Evolutionary conservation across 2,113 vertebrate species (phyloP).

Genomic region (Mormoops blainvillei): DNA sequence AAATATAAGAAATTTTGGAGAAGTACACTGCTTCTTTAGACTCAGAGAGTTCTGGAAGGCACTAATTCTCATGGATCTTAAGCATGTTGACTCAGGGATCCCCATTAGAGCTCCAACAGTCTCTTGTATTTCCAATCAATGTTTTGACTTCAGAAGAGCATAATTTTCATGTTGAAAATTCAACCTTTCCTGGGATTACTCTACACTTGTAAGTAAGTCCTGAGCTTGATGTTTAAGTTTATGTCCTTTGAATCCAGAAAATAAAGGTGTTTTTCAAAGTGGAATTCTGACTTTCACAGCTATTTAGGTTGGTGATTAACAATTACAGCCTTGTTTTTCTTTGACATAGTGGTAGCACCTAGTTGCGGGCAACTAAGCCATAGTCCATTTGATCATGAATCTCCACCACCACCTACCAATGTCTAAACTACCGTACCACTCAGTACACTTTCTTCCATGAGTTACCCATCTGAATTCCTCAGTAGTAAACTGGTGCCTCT

Average conservation of each 20-base stretch:
- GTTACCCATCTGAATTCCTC: neutral
- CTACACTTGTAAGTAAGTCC: neutral
- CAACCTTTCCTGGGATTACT: neutral
- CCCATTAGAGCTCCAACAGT: neutral
- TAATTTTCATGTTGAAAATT: neutral
- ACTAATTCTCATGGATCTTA: neutral
- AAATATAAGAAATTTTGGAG: neutral
- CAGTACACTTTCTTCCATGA: neutral
- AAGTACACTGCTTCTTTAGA: neutral
- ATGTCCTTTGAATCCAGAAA: neutral
- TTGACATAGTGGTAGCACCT: neutral
- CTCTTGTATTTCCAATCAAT: neutral
- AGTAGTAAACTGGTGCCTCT: neutral
- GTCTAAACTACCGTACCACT: neutral
- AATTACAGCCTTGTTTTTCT: neutral
- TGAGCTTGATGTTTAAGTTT: neutral
- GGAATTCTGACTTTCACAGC: neutral
- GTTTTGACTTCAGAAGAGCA: neutral
- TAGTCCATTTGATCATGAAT: rapidly evolving
- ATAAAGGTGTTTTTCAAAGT: neutral
- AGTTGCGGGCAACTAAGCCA: neutral
- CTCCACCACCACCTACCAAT: neutral
- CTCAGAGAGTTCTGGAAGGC: neutral
- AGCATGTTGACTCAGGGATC: neutral
- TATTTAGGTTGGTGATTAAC: neutral